Conservation (phyloP, 2,113 vertebrate species). For the Gadus chalcogrammus region DNA sequence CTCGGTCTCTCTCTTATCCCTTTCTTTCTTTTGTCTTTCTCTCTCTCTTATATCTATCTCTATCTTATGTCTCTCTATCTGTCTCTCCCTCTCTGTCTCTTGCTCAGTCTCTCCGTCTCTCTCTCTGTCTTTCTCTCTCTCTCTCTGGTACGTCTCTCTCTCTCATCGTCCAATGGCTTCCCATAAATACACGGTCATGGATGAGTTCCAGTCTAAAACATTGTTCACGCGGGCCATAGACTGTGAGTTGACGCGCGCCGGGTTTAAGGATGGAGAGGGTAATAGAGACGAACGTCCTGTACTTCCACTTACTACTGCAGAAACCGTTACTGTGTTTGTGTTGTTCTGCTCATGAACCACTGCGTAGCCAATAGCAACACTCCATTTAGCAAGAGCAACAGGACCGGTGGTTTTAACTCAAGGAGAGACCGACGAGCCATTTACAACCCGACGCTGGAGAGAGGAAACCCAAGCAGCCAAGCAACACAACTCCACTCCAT, state of each 20-base stretch:
- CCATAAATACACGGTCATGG: background rate
- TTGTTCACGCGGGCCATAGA: background rate
- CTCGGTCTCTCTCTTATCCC: conserved; percentile 6
- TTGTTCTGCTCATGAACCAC: conserved; percentile 37
- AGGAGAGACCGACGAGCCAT: conserved; percentile 20
- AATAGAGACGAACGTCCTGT: conserved; percentile 27
- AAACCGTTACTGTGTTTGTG: conserved; percentile 32
- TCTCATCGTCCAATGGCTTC: background rate
- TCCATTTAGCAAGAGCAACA: conserved; percentile 4
- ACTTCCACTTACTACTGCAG: conserved; percentile 18
- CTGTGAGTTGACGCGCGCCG: background rate
- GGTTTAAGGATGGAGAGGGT: conserved; percentile 2
- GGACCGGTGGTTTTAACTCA: conserved; percentile 32
- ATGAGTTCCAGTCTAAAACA: background rate
- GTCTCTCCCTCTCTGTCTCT: conserved; percentile 10
- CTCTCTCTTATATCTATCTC: background rate
- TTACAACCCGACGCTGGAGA: background rate
- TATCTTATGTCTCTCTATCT: conserved; percentile 7
- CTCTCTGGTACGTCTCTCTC: conserved; percentile 12
- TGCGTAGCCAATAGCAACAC: conserved; percentile 18
- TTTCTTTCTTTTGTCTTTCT: background rate
- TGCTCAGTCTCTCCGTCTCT: background rate
- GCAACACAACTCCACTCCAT: conserved; percentile 11
- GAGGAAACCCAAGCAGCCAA: conserved; percentile 23
- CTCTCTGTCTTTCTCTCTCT: conserved; percentile 8